Base-by-base conservation (phyloP, 2,888 invertebrate species). In the Troilus luridus region DNA sequence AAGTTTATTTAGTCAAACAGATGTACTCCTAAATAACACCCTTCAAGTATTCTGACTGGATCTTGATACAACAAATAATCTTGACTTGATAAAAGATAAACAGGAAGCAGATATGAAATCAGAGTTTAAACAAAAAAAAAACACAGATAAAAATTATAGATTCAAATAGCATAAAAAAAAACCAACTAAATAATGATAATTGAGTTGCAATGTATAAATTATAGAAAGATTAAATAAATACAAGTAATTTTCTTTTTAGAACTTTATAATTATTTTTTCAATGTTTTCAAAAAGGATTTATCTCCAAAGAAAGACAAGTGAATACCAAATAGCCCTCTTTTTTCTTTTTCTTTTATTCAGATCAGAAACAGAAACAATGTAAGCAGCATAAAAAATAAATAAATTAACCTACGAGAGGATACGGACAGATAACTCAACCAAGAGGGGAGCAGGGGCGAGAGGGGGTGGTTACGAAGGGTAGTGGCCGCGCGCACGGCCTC, bases 401-500 rank as follows among this genome's bases (percentile, higher is more conserved):
- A 41, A 77, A 77, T 41, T 77, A 77, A 77, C 21, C 60, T 88
- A 88, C 60, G 92, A 88, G 91, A 91, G 90, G 91, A 91, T 90
- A 67, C 67, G 89, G 89, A 64, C 92, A 92, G 92, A 91, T 92
- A 92, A 92, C 92, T 92, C 92, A 92, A 92, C 92, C 92, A 92
- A 91, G 88, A 89, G 67, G 91, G 92, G 92, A 92, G 92, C 92
- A 91, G 92, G 91, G 90, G 64, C 67, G 81, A 88, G 88, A 85
- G 88, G 92, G 92, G 91, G 93, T 92, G 92, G 92, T 91, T 92
- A 92, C 88, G 93, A 92, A 91, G 93, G 89, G 91, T 93, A 93
- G 92, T 94, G 94, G 93, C 95, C 95, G 93, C 95, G 95, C 95
- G 97, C 97, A 95, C 97, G 96, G 94, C 97, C 97, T 95, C 97